Conservation (phyloP, 2,888 invertebrate species). For the Drosophila bunnanda region DNA sequence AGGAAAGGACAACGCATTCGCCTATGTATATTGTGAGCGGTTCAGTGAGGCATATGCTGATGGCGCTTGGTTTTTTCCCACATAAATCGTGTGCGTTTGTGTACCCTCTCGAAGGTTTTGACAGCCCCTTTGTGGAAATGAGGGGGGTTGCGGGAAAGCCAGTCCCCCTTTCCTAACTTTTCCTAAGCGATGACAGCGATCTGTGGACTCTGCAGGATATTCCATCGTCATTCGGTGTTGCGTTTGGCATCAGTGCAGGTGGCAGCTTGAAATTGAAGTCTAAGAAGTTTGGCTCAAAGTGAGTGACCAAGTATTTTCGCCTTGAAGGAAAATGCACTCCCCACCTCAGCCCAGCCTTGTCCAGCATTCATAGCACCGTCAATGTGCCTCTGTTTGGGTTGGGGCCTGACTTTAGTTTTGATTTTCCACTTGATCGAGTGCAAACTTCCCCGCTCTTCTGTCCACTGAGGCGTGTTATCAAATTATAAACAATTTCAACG, state of each 20-base stretch:
- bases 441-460: conserved; percentile 56
- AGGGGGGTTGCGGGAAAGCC: not conserved
- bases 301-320: not conserved
- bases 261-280: conserved; percentile 29
- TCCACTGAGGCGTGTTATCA: conserved; percentile 69
- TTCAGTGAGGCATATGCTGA: conserved; percentile 41
- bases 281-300: not conserved
- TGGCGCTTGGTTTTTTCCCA: conserved; percentile 27
- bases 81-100: conserved; percentile 10
- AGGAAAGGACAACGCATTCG: conserved; percentile 31
- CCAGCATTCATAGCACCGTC: not conserved
- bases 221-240: conserved; percentile 24
- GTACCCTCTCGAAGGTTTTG: conserved; percentile 9
- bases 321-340: conserved; percentile 22
- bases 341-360: not conserved
- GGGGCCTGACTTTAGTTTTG: conserved; percentile 59
- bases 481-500: conserved; percentile 65
- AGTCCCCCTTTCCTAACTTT: not conserved
- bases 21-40: conserved; percentile 27
- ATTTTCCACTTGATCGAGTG: conserved; percentile 79
- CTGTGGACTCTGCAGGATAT: conserved; percentile 20
- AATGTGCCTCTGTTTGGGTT: conserved; percentile 6
- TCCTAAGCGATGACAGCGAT: conserved; percentile 22
- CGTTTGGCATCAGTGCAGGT: conserved; percentile 18
- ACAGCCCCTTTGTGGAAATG: not conserved